A percentile compares a stretch with the other conserved stretches of the same genome.
These are phyloP conservation scores for Trypoxylon attenuatum DNA, from an alignment of 2,888 invertebrate species.

Conservation along the genomic window DNA sequence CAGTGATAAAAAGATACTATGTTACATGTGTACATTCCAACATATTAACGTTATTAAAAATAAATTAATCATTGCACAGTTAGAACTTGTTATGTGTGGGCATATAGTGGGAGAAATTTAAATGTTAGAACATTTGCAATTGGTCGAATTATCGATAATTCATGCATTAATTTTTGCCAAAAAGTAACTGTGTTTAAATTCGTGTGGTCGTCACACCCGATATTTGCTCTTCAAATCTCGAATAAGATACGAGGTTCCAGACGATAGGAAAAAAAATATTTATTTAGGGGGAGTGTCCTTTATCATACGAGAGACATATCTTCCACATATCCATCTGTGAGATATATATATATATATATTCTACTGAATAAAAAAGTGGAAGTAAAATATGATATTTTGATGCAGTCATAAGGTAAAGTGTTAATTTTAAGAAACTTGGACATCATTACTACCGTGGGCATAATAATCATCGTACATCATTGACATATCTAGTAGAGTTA, in stretches of 20 bases:
- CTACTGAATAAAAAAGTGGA: background rate
- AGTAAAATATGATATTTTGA: too few species aligned
- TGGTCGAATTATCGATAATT: too few species aligned
- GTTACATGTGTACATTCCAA: too few species aligned
- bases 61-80: too few species aligned
- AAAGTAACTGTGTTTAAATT: background rate
- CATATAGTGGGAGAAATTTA: too few species aligned
- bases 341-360: background rate
- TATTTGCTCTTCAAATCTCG: conserved; percentile 24
- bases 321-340: background rate
- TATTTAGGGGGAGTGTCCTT: conserved; percentile 32
- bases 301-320: conserved; percentile 17
- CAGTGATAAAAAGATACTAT: too few species aligned
- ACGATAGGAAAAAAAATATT: conserved; percentile 35
- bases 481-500: background rate
- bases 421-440: too few species aligned
- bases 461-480: background rate
- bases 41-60: too few species aligned
- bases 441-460: background rate
- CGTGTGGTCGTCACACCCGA: conserved; percentile 1
- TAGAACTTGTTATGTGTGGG: too few species aligned
- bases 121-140: too few species aligned
- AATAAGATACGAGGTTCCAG: conserved; percentile 8
- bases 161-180: too few species aligned
- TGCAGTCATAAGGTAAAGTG: too few species aligned